phyloP scores from a whole-genome alignment of 35 echinoderm and acorn worm species.

The Chiridota heheva region DNA sequence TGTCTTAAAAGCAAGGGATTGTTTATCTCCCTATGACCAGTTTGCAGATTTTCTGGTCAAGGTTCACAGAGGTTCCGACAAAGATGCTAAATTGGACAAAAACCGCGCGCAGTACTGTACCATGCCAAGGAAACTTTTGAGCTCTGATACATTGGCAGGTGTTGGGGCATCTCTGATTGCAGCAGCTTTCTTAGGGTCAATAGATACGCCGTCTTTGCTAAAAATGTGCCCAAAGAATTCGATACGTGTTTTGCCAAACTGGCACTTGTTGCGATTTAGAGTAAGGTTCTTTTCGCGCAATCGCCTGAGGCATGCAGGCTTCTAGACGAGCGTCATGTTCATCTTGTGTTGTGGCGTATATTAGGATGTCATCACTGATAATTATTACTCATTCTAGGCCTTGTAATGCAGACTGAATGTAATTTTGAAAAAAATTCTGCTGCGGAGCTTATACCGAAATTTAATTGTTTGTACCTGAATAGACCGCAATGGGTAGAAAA shows the following conservation, averaged over 20 bases:
- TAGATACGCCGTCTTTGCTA: conserved; percentile 52
- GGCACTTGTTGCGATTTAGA: conserved; percentile 8
- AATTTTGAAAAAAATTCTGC: conserved; percentile 24
- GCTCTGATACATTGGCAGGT: conserved; percentile 16
- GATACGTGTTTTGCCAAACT: conserved; percentile 9
- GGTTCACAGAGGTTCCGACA: conserved; percentile 20
- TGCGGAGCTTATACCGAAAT: conserved; percentile 42
- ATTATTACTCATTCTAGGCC: conserved; percentile 1
- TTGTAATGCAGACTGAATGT: conserved; percentile 8
- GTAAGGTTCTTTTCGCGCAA: background rate
- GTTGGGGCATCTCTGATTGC: conserved; percentile 19
- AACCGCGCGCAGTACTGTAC: conserved; percentile 33
- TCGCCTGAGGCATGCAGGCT: too few species aligned
- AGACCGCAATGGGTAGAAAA: conserved; percentile 62
- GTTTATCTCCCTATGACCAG: conserved; percentile 25
- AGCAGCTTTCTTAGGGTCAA: conserved; percentile 59
- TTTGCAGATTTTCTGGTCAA: too few species aligned
- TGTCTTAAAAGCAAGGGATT: conserved; percentile 9
- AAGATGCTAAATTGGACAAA: background rate
- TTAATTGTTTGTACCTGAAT: conserved; percentile 60
- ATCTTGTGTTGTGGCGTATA: too few species aligned
- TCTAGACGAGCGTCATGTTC: too few species aligned
- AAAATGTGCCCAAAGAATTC: conserved; percentile 82
- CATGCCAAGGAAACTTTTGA: conserved; percentile 46
- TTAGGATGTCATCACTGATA: conserved; percentile 11